A percentile compares a stretch with the other conserved stretches of the same genome.
Conservation (phyloP, 2,888 invertebrate genomes). For the Drosophila anceps region DNA sequence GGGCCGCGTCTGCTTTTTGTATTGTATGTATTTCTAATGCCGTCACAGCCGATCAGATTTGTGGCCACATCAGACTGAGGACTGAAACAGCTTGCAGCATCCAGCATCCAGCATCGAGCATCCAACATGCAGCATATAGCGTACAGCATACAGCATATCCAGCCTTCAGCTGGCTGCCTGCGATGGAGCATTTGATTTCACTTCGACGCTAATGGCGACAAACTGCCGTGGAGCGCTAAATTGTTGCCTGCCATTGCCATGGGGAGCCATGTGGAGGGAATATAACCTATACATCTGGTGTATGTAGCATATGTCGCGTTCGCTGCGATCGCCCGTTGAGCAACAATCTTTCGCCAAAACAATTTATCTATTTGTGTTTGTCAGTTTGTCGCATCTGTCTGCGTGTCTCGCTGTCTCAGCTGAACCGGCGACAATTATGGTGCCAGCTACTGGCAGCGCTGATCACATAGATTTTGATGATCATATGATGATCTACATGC, state of each 20-base stretch:
- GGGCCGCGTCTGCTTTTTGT: conserved; percentile 72
- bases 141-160: conserved; percentile 23
- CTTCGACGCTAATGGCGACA: conserved; percentile 84
- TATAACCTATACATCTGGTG: conserved; percentile 28
- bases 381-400: conserved; percentile 18
- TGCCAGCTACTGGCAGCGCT: conserved; percentile 27
- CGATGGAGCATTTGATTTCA: conserved; percentile 71
- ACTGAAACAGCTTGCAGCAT: conserved; percentile 31
- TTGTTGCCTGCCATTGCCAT: conserved; percentile 54
- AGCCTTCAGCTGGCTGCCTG: conserved; percentile 18
- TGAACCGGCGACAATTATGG: conserved; percentile 26
- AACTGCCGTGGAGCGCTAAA: conserved; percentile 84
- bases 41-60: conserved; percentile 79
- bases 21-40: conserved; percentile 79
- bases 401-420: conserved; percentile 5
- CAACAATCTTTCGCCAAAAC: conserved; percentile 52
- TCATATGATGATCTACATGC: conserved; percentile 76
- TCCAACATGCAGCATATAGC: conserved; percentile 11
- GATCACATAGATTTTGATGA: conserved; percentile 41
- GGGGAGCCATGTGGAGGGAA: conserved; percentile 18
- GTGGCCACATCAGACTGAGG: conserved; percentile 61
- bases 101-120: conserved; percentile 25
- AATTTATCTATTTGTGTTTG: conserved; percentile 65
- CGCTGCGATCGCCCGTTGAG: conserved; percentile 37
- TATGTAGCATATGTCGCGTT: conserved; percentile 24